Evolutionary conservation across 1,140 invertebrate genomes (phyloP), one percentile per base, ranked within the genome.

Genomic region (Nasonia vitripennis): DNA sequence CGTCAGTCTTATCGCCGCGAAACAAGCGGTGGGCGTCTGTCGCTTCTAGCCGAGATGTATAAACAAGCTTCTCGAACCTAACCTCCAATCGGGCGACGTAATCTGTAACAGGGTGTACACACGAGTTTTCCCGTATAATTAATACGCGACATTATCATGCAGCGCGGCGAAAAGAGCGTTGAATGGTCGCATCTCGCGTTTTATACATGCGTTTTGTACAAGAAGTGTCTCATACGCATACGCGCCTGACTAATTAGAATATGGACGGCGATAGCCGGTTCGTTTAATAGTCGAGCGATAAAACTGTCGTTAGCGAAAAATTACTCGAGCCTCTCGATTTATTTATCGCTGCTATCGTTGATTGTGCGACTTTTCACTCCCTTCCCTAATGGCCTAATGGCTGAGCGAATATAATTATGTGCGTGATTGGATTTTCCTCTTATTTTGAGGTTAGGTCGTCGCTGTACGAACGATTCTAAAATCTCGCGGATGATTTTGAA

Each of bases 221-320:
- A 81, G 14, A 71, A 71, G 68, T 81, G 31, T 20, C 31, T 20
- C 55, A 41, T n/a, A 11, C 37, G 10, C 20, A 79, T 67, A 68
- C 17, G 9, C n/a, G 27, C 12, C 14, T 0, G n/a, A 27, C 11
- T 23, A 68, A 81, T 70, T 71, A 70, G 20, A 70, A 37, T 45
- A 20, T 20, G 3, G 1, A 51, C 48, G 14, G 14, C 11, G 11
- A 51, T 62, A 62, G 55, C 55, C 20, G 12, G 34, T 37, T 23
- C 62, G 62, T 34, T 78, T 78, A 37, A 79, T 68, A 11, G 55
- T 48, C 0, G 78, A 81, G n/a, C 37, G n/a, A 79, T 79, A 68
- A 81, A 51, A 48, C 12, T n/a, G 71, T 81, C 41, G n/a, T 55
- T 55, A 9, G 7, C 27, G 23, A 31, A 81, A 81, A 81, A 71